Base-by-base conservation (phyloP, 1,140 invertebrate species). In the Lamellibrachia luymesi region DNA sequence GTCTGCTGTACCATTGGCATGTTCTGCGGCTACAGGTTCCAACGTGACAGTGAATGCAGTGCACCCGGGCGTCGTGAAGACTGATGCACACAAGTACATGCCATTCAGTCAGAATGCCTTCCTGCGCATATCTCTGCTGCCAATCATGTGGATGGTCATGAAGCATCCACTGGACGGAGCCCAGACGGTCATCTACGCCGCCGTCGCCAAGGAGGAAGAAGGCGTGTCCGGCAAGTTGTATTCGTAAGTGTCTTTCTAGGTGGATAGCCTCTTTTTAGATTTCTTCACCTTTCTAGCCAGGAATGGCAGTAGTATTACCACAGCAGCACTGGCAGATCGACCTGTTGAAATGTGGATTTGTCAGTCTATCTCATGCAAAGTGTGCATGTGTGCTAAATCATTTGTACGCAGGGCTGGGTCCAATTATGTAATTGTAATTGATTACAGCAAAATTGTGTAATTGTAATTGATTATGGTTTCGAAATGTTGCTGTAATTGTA, bases 151-250 rank as follows among this genome's bases (percentile, higher is more conserved):
- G 56, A 90, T 96, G 38, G 50, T 92, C 38, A 93, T 94, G 17
- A 95, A 95, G 64, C 94, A 95, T 49, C 93, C 95, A 2, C 94
- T 92, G 91, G 95, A 97, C 94, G 98, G 98, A 0, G 98, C 98
- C 4, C 98, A 98, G 96, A 98, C 98, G 1, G 97, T 97, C 2
- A 96, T 99, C 90, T 97, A 98, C 95, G 98, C 98, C 95, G 97
- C 98, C 2, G 95, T 98, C 1, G 97, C 98, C 95, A 97, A 98
- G 94, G 96, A 97, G 92, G 97, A 97, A 93, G 97, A 96, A 2
- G 96, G 97, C 94, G 96, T 97, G 95, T 97, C 97, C 94, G 98
- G 98, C 64, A 93, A 94, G 64, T 96, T 95, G 93, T 96, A 98
- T 95, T 97, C 97, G n/a, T 92, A n/a, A 92, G 92, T 92, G 90